Evolutionary conservation across 2,113 vertebrate species (phyloP), one percentile per base, ranked within the genome.

Genomic region (Saccopteryx bilineata): DNA sequence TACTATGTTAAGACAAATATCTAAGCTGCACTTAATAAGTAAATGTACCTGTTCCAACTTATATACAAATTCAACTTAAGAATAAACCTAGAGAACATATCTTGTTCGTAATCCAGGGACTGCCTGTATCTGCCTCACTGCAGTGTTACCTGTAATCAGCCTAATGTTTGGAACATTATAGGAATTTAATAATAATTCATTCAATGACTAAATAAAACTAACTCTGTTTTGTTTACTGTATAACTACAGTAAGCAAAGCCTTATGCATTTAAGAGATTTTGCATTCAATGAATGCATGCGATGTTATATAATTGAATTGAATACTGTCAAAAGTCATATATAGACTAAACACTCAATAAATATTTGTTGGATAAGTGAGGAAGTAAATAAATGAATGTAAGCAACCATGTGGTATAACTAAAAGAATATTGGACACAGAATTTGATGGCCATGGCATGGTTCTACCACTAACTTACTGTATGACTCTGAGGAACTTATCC

Each of bases 201-300:
- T 85, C 28, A 68, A 3, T 75, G 31, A 81, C 33, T 88, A 23
- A 84, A 33, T 65, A 17, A 91, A 85, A 80, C 50, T 52, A 58
- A 61, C 23, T 88, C 17, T 87, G 50, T 76, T 93, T 84, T 78
- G 33, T 69, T 50, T 14, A 87, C n/a, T 93, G 75, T 68, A 48
- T 81, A 68, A 79, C 28, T 75, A 56, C 31, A 74, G 63, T 5
- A 65, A 13, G 50, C 14, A 18, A 86, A 88, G 17, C 3, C 11
- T 58, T 54, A 56, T n/a, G 21, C 14, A n/a, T 83, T 87, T 74
- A 72, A 78, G 28, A 78, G 39, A 84, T 17, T 75, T 72, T 68
- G 18, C 26, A 58, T 63, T 8, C 28, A 68, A 88, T 9, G 82
- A 80, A 93, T 78, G 5, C 24, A 60, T 65, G 18, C 7, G 21